These are phyloP conservation scores for Dasyurus viverrinus DNA, from an alignment of 2,113 vertebrate genomes.

Conservation along the genomic window DNA sequence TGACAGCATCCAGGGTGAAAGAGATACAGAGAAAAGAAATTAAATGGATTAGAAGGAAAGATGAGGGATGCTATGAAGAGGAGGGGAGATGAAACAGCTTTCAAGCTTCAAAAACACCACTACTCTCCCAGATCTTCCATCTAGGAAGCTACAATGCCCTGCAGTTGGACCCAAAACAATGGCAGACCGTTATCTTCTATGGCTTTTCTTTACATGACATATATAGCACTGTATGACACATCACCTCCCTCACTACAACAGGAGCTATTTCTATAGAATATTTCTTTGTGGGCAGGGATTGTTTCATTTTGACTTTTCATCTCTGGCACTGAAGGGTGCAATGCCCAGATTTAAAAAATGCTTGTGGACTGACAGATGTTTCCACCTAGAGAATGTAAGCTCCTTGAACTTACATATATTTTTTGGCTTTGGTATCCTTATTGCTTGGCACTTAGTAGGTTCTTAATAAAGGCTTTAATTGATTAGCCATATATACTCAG, in stretches of 20 bases:
- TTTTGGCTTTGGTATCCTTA: background rate
- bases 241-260: no score
- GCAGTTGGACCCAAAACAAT: conserved; percentile 1
- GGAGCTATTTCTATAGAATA: no score
- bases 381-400: background rate
- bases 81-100: conserved; percentile 39
- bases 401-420: background rate
- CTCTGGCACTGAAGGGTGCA: no score
- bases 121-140: conserved; percentile 48
- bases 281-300: no score
- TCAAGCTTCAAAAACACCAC: background rate
- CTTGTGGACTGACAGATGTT: no score
- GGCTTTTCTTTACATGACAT: background rate
- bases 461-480: background rate
- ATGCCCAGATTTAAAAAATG: no score
- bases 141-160: conserved; percentile 47
- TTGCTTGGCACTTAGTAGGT: background rate
- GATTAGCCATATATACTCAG: background rate
- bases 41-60: conserved; percentile 37
- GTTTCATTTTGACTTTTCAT: no score
- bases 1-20: background rate
- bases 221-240: no score
- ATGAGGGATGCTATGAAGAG: conserved; percentile 48
- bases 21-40: conserved; percentile 54
- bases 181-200: background rate